Conservation (phyloP, 2,797 vertebrate genomes). For the Oryzias dopingdopingensis region DNA sequence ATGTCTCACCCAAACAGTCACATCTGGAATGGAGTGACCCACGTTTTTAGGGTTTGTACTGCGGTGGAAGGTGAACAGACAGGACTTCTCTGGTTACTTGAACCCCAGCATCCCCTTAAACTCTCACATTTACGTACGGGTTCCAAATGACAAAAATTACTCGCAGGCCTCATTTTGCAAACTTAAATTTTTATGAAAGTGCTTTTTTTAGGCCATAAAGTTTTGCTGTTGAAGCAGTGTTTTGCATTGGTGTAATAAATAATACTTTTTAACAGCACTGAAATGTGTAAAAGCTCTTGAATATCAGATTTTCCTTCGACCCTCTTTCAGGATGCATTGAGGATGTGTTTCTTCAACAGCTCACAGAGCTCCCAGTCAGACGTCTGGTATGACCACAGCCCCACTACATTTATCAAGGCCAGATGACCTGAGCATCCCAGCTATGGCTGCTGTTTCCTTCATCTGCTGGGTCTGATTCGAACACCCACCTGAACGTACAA, state of each 20-base stretch:
- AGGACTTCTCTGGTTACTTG: constrained; percentile 28
- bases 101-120: constrained; percentile 18
- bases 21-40: constrained; percentile 71
- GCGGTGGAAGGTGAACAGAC: constrained; percentile 36
- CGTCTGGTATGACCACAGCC: constrained; percentile 22
- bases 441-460: constrained; percentile 13
- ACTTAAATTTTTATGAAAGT: too few species aligned
- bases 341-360: constrained; percentile 23
- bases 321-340: constrained; percentile 2
- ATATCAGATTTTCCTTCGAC: constrained; percentile 7
- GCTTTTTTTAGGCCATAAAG: too few species aligned
- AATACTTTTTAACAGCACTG: not conserved
- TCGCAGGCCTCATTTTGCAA: too few species aligned
- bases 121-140: constrained; percentile 1
- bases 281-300: constrained; percentile 8
- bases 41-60: constrained; percentile 41
- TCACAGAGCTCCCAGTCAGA: constrained; percentile 20
- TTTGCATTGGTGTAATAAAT: too few species aligned
- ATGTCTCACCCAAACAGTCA: constrained; percentile 38
- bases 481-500: constrained; percentile 96
- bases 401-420: constrained; percentile 33
- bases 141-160: not conserved
- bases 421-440: constrained; percentile 33
- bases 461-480: constrained; percentile 21
- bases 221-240: too few species aligned